Evolutionary conservation across 2,113 vertebrate genomes (phyloP), one percentile per base, ranked within the genome.

Genomic region (Phoxinus phoxinus): DNA sequence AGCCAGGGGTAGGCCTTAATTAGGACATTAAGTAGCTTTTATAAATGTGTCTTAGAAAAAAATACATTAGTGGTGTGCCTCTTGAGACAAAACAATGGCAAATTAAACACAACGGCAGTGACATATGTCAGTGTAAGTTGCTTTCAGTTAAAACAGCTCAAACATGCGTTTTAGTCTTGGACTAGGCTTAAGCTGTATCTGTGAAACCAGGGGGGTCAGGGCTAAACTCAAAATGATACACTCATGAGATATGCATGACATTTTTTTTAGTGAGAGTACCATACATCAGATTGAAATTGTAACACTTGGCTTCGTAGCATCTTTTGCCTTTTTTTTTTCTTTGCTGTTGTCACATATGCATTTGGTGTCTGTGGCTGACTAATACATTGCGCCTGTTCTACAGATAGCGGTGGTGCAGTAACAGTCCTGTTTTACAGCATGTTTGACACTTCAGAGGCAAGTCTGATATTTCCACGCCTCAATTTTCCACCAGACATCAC

Each of bases 381-480:
- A 86, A 83, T 83, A 67, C 44, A 65, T 30, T 48, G 30, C 67
- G 65, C 44, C 59, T 81, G 3, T 25, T 12, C 11, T 46, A 51
- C 65, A 35, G 72, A 67, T 69, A 53, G 35, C 0, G n/a, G 51
- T 19, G 12, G 12, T 67, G 53, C 37, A 51, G 15, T 41, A 44
- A 63, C 21, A 51, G 67, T 63, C 71, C 63, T 74, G 58, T 35
- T 76, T 76, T 65, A 53, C 58, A 56, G 79, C 51, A 53, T 65
- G n/a, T 75, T 65, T 76, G 78, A 83, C 56, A 73, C 48, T 83
- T 82, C 53, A 10, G 81, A 17, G 21, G 69, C 9, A 9, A 69
- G 78, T 44, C 46, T 89, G 76, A 74, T 72, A 74, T 85, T 82
- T 86, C 76, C 21, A 11, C 27, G 51, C 12, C 76, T 75, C 37